phyloP scores from a whole-genome alignment of 2,888 invertebrate species.

The Oxyscelio sp. region DNA sequence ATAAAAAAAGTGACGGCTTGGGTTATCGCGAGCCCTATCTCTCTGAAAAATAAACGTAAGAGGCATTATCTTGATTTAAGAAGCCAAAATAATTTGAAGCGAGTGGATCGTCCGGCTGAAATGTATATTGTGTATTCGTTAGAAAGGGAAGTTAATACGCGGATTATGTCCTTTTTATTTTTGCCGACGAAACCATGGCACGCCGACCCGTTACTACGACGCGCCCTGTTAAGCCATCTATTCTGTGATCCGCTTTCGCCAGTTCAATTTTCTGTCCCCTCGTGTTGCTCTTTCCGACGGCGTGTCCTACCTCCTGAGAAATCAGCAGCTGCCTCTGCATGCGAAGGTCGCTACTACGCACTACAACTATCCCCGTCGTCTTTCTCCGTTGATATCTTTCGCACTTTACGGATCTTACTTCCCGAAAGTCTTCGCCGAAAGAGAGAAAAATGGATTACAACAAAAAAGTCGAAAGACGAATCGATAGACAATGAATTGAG shows the following conservation, averaged over 20 bases:
- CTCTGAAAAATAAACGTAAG: constrained; percentile 59
- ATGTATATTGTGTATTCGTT: constrained; percentile 67
- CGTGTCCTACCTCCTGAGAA: constrained; percentile 82
- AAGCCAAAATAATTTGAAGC: constrained; percentile 70
- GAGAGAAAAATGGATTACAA: constrained; percentile 68
- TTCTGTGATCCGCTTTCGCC: constrained; percentile 86
- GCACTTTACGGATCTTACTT: constrained; percentile 72
- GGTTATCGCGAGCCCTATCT: constrained; percentile 28
- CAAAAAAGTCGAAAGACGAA: constrained; percentile 52
- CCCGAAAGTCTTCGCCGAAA: constrained; percentile 50
- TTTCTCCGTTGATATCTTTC: constrained; percentile 60
- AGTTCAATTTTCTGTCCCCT: constrained; percentile 85
- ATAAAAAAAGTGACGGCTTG: constrained; percentile 50
- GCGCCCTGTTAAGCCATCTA: constrained; percentile 82
- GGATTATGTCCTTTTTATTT: constrained; percentile 71
- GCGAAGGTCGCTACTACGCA: constrained; percentile 66
- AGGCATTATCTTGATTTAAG: constrained; percentile 74
- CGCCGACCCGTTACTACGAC: constrained; percentile 58
- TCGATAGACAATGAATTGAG: constrained; percentile 70
- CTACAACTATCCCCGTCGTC: constrained; percentile 56
- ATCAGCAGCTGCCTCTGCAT: constrained; percentile 80
- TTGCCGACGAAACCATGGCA: constrained; percentile 61
- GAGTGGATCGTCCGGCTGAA: constrained; percentile 56
- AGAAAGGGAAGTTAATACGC: constrained; percentile 71
- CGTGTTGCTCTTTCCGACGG: constrained; percentile 76